These are phyloP conservation scores for Gonocerus acuteangulatus DNA, from an alignment of 2,888 invertebrate species.

Conservation along the genomic window DNA sequence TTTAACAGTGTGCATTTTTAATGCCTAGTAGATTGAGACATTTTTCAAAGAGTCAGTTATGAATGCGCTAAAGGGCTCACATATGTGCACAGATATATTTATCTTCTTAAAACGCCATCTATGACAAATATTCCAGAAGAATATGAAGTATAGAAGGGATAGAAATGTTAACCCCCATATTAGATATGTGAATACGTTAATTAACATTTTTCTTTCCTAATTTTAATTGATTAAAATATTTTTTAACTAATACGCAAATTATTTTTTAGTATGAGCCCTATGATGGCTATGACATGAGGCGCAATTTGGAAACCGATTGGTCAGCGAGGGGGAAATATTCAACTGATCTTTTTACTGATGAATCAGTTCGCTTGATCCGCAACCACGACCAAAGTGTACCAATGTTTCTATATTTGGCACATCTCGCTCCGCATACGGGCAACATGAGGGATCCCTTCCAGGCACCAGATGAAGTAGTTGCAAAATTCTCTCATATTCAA, in stretches of 20 bases:
- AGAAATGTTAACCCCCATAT: no score
- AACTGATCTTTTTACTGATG: constrained; percentile 58
- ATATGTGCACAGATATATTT: no score
- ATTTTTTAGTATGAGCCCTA: constrained; percentile 37
- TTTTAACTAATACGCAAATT: background rate
- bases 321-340: constrained; percentile 53
- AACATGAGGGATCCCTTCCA: constrained; percentile 57
- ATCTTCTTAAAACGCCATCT: no score
- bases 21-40: no score
- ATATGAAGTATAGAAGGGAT: no score
- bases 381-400: constrained; percentile 50
- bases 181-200: no score
- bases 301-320: constrained; percentile 51
- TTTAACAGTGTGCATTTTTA: no score
- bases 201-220: no score
- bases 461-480: constrained; percentile 62
- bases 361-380: constrained; percentile 54
- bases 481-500: constrained; percentile 58
- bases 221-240: no score
- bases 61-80: no score
- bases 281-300: constrained; percentile 56
- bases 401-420: constrained; percentile 61
- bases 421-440: constrained; percentile 62
- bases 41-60: no score
- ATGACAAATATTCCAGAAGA: no score